Conservation (phyloP, 2,888 invertebrate genomes). For the Zygaena filipendulae region DNA sequence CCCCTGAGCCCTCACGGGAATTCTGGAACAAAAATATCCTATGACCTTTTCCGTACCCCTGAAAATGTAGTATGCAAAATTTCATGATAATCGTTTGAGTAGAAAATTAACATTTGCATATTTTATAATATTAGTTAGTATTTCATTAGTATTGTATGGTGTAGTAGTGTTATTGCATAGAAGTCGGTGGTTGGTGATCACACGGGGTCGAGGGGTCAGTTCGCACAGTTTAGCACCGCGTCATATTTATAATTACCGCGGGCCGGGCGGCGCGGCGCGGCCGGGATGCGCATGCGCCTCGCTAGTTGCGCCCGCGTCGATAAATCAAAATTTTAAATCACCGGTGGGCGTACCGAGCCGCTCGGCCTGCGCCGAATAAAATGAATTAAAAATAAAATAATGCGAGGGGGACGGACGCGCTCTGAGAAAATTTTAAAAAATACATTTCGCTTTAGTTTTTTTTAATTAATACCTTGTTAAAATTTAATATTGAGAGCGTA, state of each 20-base stretch:
- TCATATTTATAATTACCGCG: slow-evolving; percentile 65
- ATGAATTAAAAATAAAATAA: slow-evolving; percentile 67
- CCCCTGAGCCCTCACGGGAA: too few relatives aligned
- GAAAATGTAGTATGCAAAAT: too few relatives aligned
- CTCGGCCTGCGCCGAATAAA: slow-evolving; percentile 63
- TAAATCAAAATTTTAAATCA: slow-evolving; percentile 70
- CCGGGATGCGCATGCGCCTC: slow-evolving; percentile 36
- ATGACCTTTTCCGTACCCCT: too few relatives aligned
- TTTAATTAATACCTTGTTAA: slow-evolving; percentile 70
- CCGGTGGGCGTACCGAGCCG: slow-evolving; percentile 59
- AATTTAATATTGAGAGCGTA: slow-evolving; percentile 67
- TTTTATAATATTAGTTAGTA: slow-evolving; percentile 12
- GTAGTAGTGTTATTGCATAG: too few relatives aligned
- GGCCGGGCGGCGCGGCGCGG: slow-evolving; percentile 36
- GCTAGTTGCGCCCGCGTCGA: slow-evolving; percentile 38
- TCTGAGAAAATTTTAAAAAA: slow-evolving; percentile 67
- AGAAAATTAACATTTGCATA: too few relatives aligned
- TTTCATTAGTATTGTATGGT: too few relatives aligned
- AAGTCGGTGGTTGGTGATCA: too few relatives aligned
- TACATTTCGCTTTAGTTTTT: slow-evolving; percentile 67
- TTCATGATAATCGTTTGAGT: too few relatives aligned
- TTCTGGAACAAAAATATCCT: too few relatives aligned
- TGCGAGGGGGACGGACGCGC: slow-evolving; percentile 50
- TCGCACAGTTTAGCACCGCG: slow-evolving; percentile 65
- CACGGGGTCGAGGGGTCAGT: slow-evolving; percentile 48